A percentile compares a stretch with the other conserved stretches of the same genome.
Evolutionary conservation across 2,797 vertebrate genomes (phyloP).

Genomic region (Sparidentex hasta): DNA sequence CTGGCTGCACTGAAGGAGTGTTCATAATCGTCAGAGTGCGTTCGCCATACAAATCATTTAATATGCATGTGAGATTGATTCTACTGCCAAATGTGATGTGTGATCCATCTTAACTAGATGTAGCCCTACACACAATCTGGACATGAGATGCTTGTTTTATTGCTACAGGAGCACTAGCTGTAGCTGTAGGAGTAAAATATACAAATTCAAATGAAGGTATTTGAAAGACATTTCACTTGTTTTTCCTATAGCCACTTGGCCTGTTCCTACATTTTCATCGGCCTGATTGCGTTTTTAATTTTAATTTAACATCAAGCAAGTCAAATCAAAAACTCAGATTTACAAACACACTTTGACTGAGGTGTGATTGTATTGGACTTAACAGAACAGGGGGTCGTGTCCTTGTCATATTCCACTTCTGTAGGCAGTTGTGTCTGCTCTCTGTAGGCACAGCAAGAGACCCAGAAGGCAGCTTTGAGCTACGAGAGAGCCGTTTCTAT

Average conservation of each 20-base stretch:
- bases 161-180: background rate
- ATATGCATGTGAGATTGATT: conserved; percentile 9
- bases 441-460: conserved; percentile 94
- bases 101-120: background rate
- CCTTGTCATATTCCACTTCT: conserved; percentile 6
- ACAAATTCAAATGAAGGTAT: background rate
- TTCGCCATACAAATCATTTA: conserved; percentile 15
- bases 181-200: background rate
- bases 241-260: background rate
- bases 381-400: background rate
- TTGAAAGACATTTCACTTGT: background rate
- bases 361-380: background rate
- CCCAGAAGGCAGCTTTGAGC: conserved; percentile 93
- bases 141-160: background rate
- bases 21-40: background rate
- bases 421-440: conserved; percentile 44
- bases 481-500: conserved; percentile 95
- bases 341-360: background rate
- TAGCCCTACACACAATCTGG: conserved; percentile 9
- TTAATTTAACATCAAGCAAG: background rate
- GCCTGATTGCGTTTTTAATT: background rate
- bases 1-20: background rate
- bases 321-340: background rate
- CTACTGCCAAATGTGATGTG: conserved; percentile 12
- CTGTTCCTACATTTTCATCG: background rate